Percentiles rank a stretch among this genome's conserved stretches.
Conservation (phyloP, 2,113 vertebrate species). For the Dipodomys spectabilis region DNA sequence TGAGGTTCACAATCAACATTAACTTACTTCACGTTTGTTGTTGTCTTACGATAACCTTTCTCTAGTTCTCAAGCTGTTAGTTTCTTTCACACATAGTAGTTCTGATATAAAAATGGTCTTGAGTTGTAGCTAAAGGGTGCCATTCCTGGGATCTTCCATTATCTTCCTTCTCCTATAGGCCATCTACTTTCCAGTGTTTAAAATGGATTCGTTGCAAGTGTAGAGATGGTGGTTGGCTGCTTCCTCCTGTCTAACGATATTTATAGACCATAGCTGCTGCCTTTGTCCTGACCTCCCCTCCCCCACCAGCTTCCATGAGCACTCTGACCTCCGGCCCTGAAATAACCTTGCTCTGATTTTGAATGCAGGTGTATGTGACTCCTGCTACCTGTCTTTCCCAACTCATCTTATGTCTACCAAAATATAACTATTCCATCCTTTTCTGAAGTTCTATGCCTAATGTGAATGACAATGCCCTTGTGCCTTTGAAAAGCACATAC, state of each 20-base stretch:
- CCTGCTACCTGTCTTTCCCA: not conserved
- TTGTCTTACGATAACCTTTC: not conserved
- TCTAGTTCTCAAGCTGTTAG: not conserved
- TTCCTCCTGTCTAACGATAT: not conserved
- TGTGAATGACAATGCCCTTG: not conserved
- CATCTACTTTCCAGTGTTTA: not conserved
- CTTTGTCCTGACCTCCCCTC: too few relatives aligned
- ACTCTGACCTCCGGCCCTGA: not conserved
- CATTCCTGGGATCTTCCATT: not conserved
- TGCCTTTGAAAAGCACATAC: not conserved
- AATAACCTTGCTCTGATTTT: not conserved
- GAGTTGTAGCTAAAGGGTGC: not conserved
- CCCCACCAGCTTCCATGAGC: not conserved
- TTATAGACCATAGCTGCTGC: not conserved
- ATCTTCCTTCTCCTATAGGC: not conserved
- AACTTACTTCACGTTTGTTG: not conserved
- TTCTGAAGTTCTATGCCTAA: not conserved
- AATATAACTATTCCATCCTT: not conserved
- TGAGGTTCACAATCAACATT: not conserved
- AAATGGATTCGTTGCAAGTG: constrained; percentile 12
- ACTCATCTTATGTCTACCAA: not conserved
- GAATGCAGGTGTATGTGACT: not conserved
- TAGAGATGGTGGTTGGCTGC: not conserved
- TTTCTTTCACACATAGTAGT: not conserved
- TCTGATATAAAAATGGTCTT: not conserved